Conservation (phyloP, 2,888 invertebrate genomes). For the Galerucella nymphaeae region DNA sequence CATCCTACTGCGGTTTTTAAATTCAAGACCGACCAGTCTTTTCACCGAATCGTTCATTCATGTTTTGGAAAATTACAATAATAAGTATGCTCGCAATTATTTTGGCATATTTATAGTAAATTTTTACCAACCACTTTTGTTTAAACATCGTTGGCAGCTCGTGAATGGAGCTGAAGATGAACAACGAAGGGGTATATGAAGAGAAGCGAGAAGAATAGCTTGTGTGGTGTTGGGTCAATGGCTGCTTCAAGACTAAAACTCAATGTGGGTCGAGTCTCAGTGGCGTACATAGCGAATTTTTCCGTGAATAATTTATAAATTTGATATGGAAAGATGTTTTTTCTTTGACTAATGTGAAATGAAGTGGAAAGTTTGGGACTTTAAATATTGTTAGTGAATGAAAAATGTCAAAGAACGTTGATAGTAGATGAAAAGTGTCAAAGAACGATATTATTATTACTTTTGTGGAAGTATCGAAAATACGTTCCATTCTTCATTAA, state of each 20-base stretch:
- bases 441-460: too few species aligned
- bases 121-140: slow-evolving; percentile 6
- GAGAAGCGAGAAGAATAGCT: slow-evolving; percentile 52
- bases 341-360: too few species aligned
- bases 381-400: too few species aligned
- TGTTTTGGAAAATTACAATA: slow-evolving; percentile 2
- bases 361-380: neutral
- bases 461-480: too few species aligned
- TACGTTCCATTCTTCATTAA: too few species aligned
- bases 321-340: neutral
- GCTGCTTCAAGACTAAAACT: slow-evolving; percentile 48
- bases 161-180: slow-evolving; percentile 14
- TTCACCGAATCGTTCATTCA: neutral
- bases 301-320: neutral
- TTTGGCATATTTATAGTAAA: neutral
- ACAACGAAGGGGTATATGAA: slow-evolving; percentile 22
- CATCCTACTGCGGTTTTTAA: neutral
- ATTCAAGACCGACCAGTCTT: neutral
- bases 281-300: neutral
- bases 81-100: slow-evolving; percentile 2
- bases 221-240: slow-evolving; percentile 58
- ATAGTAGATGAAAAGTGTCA: too few species aligned
- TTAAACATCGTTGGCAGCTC: slow-evolving; percentile 9
- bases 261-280: slow-evolving; percentile 36
- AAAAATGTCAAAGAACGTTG: too few species aligned